These are phyloP conservation scores for Zaprionus lachaisei DNA, from an alignment of 1,140 invertebrate genomes.

Conservation along the genomic window DNA sequence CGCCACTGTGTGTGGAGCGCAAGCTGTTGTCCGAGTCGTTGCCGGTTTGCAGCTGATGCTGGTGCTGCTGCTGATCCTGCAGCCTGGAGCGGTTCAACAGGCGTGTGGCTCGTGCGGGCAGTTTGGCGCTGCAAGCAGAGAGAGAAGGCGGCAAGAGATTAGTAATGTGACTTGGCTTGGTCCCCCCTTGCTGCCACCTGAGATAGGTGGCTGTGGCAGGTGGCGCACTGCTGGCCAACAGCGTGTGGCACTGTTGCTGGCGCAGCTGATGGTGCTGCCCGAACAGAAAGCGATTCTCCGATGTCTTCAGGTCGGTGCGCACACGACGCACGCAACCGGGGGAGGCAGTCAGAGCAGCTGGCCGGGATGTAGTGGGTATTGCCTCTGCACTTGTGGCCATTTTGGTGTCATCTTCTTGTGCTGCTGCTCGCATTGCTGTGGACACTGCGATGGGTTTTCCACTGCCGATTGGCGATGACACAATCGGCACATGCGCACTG, in stretches of 20 bases:
- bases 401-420: conserved; percentile 4
- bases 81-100: conserved; percentile 81
- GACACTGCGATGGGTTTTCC: conserved; percentile 3
- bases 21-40: conserved; percentile 77
- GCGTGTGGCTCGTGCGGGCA: conserved; percentile 81
- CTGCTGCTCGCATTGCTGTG: background rate
- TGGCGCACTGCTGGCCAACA: conserved; percentile 68
- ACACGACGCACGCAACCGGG: conserved; percentile 85
- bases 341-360: conserved; percentile 54
- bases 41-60: conserved; percentile 41
- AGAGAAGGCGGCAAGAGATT: background rate
- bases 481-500: conserved; percentile 81
- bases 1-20: conserved; percentile 66
- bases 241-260: conserved; percentile 37
- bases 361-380: conserved; percentile 15
- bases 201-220: conserved; percentile 67
- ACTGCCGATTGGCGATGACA: conserved; percentile 64
- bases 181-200: conserved; percentile 45
- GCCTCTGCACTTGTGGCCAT: conserved; percentile 22
- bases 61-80: conserved; percentile 80
- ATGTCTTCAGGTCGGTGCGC: conserved; percentile 82
- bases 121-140: conserved; percentile 67
- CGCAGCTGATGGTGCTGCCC: conserved; percentile 27
- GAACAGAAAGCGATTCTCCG: conserved; percentile 72
- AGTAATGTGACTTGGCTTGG: background rate